Evolutionary conservation across 2,113 vertebrate genomes (phyloP).

Genomic region (Athene cunicularia): DNA sequence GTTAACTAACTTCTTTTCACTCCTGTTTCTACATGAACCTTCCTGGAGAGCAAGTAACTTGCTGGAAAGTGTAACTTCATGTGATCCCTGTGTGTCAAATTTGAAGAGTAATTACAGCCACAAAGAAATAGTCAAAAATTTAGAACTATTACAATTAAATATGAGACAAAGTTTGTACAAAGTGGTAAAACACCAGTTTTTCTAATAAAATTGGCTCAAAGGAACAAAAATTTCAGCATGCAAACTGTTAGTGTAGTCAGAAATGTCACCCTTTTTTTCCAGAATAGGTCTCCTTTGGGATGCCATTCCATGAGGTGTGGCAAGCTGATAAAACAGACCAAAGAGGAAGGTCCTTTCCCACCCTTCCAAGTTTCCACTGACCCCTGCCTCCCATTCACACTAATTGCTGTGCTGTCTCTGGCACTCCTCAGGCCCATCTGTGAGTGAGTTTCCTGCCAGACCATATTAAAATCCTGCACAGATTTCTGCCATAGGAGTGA

Average conservation of each 20-base stretch:
- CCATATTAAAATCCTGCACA: background rate
- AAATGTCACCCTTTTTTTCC: background rate
- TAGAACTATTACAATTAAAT: background rate
- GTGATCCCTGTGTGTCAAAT: background rate
- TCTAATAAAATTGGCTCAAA: background rate
- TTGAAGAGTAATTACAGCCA: background rate
- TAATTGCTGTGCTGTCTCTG: conserved; percentile 6
- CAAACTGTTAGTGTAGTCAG: background rate
- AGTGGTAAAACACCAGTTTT: background rate
- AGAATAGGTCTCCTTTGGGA: background rate
- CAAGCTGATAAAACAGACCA: background rate
- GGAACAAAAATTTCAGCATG: background rate
- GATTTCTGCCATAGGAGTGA: conserved; percentile 3
- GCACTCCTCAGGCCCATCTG: conserved; percentile 6
- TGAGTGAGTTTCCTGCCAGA: conserved; percentile 36
- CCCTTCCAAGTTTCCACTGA: background rate
- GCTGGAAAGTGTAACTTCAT: background rate
- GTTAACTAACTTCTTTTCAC: background rate
- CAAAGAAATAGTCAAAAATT: background rate
- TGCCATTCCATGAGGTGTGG: background rate
- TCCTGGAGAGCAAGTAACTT: background rate
- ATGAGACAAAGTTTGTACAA: background rate
- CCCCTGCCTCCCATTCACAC: background rate
- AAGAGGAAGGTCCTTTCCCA: background rate
- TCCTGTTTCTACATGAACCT: background rate